Conservation (phyloP, 2,797 vertebrate species). For the Heterohyrax brucei region DNA sequence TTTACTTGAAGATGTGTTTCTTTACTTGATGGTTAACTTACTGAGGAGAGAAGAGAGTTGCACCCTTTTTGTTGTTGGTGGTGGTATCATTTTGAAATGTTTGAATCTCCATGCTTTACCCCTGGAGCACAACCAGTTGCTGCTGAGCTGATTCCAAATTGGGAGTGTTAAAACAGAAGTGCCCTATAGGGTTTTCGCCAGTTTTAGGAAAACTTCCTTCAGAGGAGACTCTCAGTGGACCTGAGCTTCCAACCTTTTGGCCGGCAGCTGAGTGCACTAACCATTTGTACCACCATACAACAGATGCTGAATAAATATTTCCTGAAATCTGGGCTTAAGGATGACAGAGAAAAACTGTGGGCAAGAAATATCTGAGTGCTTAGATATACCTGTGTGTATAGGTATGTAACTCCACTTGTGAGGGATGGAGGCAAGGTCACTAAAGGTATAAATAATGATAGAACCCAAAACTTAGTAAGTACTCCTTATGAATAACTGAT, state of each 20-base stretch:
- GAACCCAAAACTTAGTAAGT: neutral
- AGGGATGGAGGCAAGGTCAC: neutral
- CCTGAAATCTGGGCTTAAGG: constrained; percentile 21
- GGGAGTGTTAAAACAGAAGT: too few relatives aligned
- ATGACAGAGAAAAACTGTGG: constrained; percentile 24
- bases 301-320: constrained; percentile 18
- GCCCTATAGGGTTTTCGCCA: too few relatives aligned
- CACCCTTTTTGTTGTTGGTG: neutral
- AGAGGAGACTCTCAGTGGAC: too few relatives aligned
- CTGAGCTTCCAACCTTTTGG: too few relatives aligned
- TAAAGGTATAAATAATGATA: neutral
- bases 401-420: neutral
- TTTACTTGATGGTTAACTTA: constrained; percentile 49
- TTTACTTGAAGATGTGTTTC: constrained; percentile 51
- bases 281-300: neutral
- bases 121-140: neutral
- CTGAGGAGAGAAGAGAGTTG: neutral
- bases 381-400: neutral
- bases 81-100: constrained; percentile 30
- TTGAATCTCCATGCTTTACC: neutral
- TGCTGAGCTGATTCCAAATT: neutral
- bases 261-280: too few relatives aligned
- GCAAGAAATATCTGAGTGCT: neutral
- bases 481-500: neutral
- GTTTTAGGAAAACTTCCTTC: too few relatives aligned